phyloP scores from a whole-genome alignment of 2,797 vertebrate species.

The Macropus fuliginosus region DNA sequence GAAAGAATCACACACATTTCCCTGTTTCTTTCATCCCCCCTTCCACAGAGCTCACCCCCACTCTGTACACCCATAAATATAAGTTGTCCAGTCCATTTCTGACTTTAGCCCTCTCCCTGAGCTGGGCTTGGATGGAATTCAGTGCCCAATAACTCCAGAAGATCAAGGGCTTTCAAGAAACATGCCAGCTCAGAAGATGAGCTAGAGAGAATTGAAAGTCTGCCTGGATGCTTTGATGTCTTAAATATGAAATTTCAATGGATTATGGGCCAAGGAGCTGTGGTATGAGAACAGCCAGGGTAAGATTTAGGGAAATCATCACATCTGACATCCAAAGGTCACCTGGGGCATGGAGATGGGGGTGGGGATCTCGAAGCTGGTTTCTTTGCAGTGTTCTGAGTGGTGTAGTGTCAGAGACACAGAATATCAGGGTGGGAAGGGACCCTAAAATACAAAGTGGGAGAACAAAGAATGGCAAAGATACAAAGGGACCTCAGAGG shows the following conservation, averaged over 20 bases:
- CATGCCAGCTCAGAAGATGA: conserved; percentile 83
- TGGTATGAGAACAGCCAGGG: conserved; percentile 65
- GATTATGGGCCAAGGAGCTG: conserved; percentile 71
- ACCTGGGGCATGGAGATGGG: not conserved
- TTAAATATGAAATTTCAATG: conserved; percentile 83
- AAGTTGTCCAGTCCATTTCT: conserved; percentile 16
- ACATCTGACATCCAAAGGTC: conserved; percentile 56
- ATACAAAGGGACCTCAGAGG: not conserved
- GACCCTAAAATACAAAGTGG: not conserved
- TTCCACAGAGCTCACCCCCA: not conserved
- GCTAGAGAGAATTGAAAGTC: conserved; percentile 81
- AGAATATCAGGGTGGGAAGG: not conserved
- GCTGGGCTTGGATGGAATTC: conserved; percentile 71
- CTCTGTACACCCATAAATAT: conserved; percentile 52
- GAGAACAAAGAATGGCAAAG: not conserved
- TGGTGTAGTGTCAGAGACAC: not conserved
- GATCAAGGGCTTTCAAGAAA: conserved; percentile 79
- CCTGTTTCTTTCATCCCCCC: not conserved
- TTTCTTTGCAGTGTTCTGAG: not conserved
- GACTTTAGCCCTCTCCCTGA: conserved; percentile 65
- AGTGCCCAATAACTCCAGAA: conserved; percentile 75
- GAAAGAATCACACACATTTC: not conserved
- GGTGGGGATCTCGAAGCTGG: not conserved
- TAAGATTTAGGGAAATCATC: conserved; percentile 77
- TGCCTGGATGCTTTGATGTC: conserved; percentile 84